Evolutionary conservation across 2,888 invertebrate species (phyloP).

Genomic region (Xylocampa areola): DNA sequence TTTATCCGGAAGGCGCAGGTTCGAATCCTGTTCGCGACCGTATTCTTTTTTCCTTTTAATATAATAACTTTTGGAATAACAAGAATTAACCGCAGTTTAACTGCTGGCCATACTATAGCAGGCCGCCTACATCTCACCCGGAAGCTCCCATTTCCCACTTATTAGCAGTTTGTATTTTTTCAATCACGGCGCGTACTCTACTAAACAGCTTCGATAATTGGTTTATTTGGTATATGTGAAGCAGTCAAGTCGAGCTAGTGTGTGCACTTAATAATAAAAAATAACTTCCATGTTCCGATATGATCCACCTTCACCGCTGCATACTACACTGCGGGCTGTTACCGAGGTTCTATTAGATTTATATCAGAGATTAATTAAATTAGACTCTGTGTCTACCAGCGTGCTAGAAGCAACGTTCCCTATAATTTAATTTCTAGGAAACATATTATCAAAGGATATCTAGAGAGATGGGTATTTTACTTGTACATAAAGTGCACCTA

Average conservation of each 20-base stretch:
- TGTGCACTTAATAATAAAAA: constrained; percentile 15
- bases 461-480: no score
- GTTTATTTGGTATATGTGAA: no score
- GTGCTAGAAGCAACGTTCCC: constrained; percentile 6
- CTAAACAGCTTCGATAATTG: no score
- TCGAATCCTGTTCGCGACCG: no score
- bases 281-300: constrained; percentile 20
- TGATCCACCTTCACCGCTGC: constrained; percentile 5
- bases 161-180: no score
- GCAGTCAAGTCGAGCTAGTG: no score
- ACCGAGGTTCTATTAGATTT: constrained; percentile 12
- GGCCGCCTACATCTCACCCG: background rate
- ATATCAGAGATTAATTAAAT: constrained; percentile 30
- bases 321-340: constrained; percentile 1
- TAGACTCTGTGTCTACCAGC: background rate
- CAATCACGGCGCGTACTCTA: no score
- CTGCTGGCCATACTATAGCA: constrained; percentile 1
- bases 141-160: constrained; percentile 1
- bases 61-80: no score
- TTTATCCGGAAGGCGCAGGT: no score
- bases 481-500: no score
- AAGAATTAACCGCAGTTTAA: constrained; percentile 4
- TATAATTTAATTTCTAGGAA: constrained; percentile 7
- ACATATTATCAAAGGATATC: no score
- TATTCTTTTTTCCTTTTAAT: no score